Base-by-base conservation (phyloP, 1,140 invertebrate species). In the Drosophila ambigua region DNA sequence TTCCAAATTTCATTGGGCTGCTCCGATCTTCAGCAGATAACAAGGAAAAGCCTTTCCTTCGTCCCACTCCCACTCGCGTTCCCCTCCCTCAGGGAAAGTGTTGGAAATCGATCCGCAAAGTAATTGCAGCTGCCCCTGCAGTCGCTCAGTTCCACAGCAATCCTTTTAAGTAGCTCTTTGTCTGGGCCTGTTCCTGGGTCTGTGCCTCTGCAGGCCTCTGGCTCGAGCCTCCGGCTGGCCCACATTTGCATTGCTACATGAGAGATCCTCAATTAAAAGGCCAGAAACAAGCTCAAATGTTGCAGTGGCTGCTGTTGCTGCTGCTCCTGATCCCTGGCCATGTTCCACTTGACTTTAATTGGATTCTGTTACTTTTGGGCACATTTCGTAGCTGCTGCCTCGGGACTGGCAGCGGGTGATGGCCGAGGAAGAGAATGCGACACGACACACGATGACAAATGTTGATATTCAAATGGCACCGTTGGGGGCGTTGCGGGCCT, bases 371-470 rank as follows among this genome's bases (percentile, higher is more conserved):
- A 78, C 69, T 87, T 85, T 85, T 85, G 77, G 77, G 62, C 82
- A 85, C 77, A 77, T 79, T 84, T 85, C 54, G 3, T 39, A 39
- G 35, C 35, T 11, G 35, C 68, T 53, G 49, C 48, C 65, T 58
- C 66, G 63, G 35, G 35, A 13, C 11, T 39, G 35, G 35, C 35
- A 13, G 35, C 35, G 35, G 35, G 35, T 39, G 35, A 39, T 39
- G 35, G 9, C 35, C 9, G 64, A 65, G 65, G 65, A 69, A 57
- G 74, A 55, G 77, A 75, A 87, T 85, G 77, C 73, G 55, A 74
- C 81, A 87, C 81, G 81, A 81, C 81, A 87, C 81, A 87, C 82
- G 81, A 85, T 85, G 81, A 85, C 81, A 85, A 85, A 85, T 85
- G 81, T 85, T 85, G 81, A 85, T 85, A 85, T 85, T 85, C 82